These are phyloP conservation scores for Hydractinia symbiolongicarpus DNA, from an alignment of 30 jellyfish, hydroid and myxozoan genomes.

Conservation along the genomic window DNA sequence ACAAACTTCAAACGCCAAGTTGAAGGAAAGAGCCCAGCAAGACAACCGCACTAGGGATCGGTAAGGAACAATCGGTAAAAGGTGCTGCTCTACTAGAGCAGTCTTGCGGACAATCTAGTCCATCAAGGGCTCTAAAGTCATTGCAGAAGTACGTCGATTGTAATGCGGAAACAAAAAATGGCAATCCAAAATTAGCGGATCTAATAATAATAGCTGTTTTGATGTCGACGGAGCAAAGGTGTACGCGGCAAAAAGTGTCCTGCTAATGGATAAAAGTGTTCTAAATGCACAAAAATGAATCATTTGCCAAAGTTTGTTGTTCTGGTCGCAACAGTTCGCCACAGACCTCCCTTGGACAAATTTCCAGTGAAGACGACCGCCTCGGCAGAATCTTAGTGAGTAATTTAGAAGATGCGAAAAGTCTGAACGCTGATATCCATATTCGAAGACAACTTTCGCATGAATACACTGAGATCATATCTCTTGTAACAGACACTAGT, in stretches of 20 bases:
- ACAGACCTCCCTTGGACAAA: too few relatives aligned
- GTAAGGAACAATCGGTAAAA: neutral
- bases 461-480: too few relatives aligned
- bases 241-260: neutral
- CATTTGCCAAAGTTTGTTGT: neutral
- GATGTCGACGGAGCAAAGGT: neutral
- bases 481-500: too few relatives aligned
- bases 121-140: neutral
- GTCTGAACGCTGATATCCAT: too few relatives aligned
- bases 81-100: constrained; percentile 1
- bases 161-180: too few relatives aligned
- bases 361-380: too few relatives aligned
- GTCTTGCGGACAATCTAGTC: neutral
- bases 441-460: too few relatives aligned
- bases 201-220: neutral
- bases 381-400: too few relatives aligned
- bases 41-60: neutral
- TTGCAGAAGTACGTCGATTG: too few relatives aligned
- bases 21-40: neutral
- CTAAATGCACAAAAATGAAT: neutral
- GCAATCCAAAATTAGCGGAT: neutral
- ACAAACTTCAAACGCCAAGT: neutral
- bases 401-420: too few relatives aligned
- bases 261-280: neutral
- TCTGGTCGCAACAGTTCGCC: neutral